Evolutionary conservation across 2,797 vertebrate species (phyloP), one percentile per base, ranked within the genome.

Genomic region (Champsocephalus esox): DNA sequence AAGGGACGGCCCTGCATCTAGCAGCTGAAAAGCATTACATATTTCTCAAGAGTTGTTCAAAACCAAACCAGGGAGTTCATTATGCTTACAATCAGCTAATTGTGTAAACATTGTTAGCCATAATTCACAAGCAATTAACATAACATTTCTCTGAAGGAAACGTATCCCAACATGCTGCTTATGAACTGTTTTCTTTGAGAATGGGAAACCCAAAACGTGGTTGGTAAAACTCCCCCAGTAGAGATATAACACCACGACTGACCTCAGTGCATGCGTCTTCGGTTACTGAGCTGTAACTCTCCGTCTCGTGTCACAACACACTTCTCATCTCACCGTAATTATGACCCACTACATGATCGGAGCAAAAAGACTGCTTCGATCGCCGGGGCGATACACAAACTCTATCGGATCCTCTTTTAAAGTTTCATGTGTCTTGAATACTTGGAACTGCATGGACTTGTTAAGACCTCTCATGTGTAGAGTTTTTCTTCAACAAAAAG

Each of bases 281-380:
- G n/a, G 11, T 12, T 65, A 59, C 59, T 59, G 48, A 73, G 46
- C 63, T 34, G 38, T 5, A 58, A 51, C 45, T 51, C 34, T 41
- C 13, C 19, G 2, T 16, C n/a, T 52, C 1, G 1, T 54, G 24
- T 52, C 11, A 41, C 4, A 28, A n/a, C 52, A 34, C 14, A 2
- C 19, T 43, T 63, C 19, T 55, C 19, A 63, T 57, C 45, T 62
- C 11, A 4, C 50, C 5, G 48, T 43, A 46, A 69, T 57, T 50
- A 24, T 17, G 21, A 63, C 8, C 49, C 24, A 48, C 19, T 43
- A 43, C 49, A 43, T 41, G 32, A 65, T 60, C 19, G 12, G 55
- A 59, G 28, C 61, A 34, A 8, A 0, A 1, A 34, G 16, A 57
- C 44, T 32, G 32, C 16, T 44, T 9, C 7, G 51, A 51, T 24